Evolutionary conservation across 2,113 vertebrate species (phyloP), one percentile per base, ranked within the genome.

Genomic region (Empidonax traillii): DNA sequence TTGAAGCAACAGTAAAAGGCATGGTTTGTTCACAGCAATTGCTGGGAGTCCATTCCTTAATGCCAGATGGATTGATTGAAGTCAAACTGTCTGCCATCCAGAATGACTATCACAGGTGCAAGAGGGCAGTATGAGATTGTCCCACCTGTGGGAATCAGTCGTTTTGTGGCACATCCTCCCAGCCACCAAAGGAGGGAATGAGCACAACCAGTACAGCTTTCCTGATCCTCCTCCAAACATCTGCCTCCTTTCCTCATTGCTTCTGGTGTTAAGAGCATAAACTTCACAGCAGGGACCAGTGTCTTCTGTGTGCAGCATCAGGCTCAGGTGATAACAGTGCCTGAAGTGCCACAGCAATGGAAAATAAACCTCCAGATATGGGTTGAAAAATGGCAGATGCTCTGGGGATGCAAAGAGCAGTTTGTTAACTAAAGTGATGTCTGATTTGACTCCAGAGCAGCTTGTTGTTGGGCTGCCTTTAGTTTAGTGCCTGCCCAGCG

Each of bases 11-110:
- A 53, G 78, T 75, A 46, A 82, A 85, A 73, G 66, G 44, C 31
- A 81, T 79, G 67, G 43, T 75, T 97, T 95, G 85, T 76, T 93
- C 87, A 76, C 39, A 61, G 71, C 43, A 47, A 8, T 68, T 91
- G 35, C 79, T 85, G 47, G 41, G 27, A 88, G 67, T 80, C 85
- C 67, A 21, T 88, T 89, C 55, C 59, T 69, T 63, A 49, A 39
- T 90, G 67, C 27, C 78, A 72, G 62, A 8, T 37, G 46, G 83
- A 76, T 82, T 85, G 77, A 87, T 65, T 84, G 9, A 69, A 76
- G 81, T 75, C 58, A 73, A 78, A n/a, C 66, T 59, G 24, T 49
- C 56, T 67, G 56, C 30, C 47, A 33, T 30, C 18, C 61, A 47
- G 47, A 43, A n/a, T 25, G 28, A 49, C 41, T 69, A 27, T 55